Base-by-base conservation (phyloP, 2,113 vertebrate genomes). In the Rhadina sibilatrix region DNA sequence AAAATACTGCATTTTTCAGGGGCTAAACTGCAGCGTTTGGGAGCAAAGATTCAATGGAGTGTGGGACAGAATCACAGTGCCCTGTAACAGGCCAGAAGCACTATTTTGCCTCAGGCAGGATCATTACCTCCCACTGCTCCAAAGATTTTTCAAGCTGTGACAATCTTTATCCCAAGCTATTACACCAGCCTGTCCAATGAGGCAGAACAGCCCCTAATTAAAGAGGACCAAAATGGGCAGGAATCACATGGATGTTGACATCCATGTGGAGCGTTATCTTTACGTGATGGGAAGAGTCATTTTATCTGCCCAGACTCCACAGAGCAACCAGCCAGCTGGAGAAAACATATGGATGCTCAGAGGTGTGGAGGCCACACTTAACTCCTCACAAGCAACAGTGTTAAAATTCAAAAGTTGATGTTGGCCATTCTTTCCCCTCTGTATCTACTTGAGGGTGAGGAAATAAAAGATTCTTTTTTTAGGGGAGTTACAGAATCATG, bases 141-240 rank as follows among this genome's bases (percentile, higher is more conserved):
- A 30, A 83, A 86, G 87, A 92, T 78, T 82, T 83, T 56, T 95
- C 94, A 96, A 83, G 72, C 90, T 90, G 86, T 64, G 89, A 83
- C 88, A 94, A 78, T 89, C 85, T 94, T 91, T 61, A 87, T 93
- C 86, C 80, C 57, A 75, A 86, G 86, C 92, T 76, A 90, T 92
- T 93, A 87, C 74, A 93, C 80, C 88, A 89, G 70, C 49, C 81
- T 71, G 81, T 15, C 83, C 95, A 89, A 72, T 50, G 83, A 95
- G 90, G 86, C 90, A 94, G 83, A 90, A 93, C 80, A 94, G 61
- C 64, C 56, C 72, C 72, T 89, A 89, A 92, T 81, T 89, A 94
- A 96, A 75, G 72, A 71, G 74, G 86, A 84, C 56, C 72, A 89
- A 89, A 94, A 89, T 8, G 65, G 80, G 86, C 57, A 89, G 86